phyloP scores from a whole-genome alignment of 1,140 invertebrate genomes.

The Aplysia californica region DNA sequence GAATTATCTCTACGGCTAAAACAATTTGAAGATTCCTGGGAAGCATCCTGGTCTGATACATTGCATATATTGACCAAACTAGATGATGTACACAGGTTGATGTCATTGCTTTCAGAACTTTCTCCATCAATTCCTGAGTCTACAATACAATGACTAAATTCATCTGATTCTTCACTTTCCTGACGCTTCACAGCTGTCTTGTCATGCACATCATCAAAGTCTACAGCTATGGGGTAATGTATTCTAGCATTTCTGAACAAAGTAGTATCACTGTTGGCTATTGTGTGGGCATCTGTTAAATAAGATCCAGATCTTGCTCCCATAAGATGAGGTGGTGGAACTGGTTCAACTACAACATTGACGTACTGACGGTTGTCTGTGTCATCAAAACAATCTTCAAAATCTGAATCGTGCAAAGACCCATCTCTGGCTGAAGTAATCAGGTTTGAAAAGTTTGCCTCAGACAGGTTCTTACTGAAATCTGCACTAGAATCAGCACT shows the following conservation, averaged over 20 bases:
- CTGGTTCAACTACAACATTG: neutral
- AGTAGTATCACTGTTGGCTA: too few relatives aligned
- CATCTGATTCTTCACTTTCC: neutral
- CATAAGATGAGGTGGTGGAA: neutral
- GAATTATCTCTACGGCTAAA: neutral
- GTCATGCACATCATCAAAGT: neutral
- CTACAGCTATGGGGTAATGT: neutral
- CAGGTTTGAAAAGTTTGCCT: too few relatives aligned
- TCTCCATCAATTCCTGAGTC: neutral
- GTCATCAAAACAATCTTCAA: slow-evolving; percentile 11
- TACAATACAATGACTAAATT: neutral
- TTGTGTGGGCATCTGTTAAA: neutral
- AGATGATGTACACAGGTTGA: neutral
- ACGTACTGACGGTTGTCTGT: neutral
- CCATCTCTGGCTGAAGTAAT: neutral
- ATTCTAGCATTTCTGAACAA: neutral
- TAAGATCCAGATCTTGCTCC: neutral
- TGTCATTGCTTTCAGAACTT: neutral
- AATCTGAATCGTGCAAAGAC: neutral
- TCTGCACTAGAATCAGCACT: too few relatives aligned
- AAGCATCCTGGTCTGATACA: neutral
- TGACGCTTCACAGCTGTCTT: neutral
- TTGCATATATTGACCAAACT: neutral
- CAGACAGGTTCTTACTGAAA: too few relatives aligned
- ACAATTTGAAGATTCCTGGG: neutral